Evolutionary conservation across 2,888 invertebrate species (phyloP), one percentile per base, ranked within the genome.

Genomic region (Sesia apiformis): DNA sequence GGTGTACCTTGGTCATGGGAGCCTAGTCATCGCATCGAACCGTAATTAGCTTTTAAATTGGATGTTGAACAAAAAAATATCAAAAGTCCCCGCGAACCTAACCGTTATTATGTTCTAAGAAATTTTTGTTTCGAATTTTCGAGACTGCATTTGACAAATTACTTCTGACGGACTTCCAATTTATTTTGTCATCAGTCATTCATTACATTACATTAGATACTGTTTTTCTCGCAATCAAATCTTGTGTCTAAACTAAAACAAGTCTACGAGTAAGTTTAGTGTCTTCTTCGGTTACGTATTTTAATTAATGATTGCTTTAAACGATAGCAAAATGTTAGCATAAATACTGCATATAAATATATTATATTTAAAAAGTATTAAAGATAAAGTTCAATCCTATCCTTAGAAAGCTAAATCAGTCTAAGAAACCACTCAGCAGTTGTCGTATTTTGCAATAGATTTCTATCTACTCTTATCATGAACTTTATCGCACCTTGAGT

Each of bases 31-130:
- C 77, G 74, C 63, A 57, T 58, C 70, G 72, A 72, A 70, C 73
- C 77, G 77, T 88, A 84, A 89, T 89, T 88, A 89, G 84, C 84
- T 89, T 87, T 85, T 81, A 85, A 86, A 88, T 89, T 88, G 87
- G 87, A 81, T 78, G 71, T 64, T 63, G 56, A 69, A 75, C 77
- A 78, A 83, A 85, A 75, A 85, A 86, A 77, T 74, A 74, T 72
- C 70, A 76, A 75, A 80, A 78, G 78, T 80, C 78, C 71, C 80
- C 81, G 78, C 77, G 70, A 70, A 72, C 70, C 70, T 60, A 62
- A 62, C 69, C 68, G 78, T 81, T 81, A 82, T 84, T 81, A 81
- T 74, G 70, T 66, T 81, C 79, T 79, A 80, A 77, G 78, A 51
- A 40, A 51, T 53, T 55, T 55, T 52, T 53, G 46, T 39, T 40